Base-by-base conservation (phyloP, 2,113 vertebrate species). In the Nothocercus nigrocapillus region DNA sequence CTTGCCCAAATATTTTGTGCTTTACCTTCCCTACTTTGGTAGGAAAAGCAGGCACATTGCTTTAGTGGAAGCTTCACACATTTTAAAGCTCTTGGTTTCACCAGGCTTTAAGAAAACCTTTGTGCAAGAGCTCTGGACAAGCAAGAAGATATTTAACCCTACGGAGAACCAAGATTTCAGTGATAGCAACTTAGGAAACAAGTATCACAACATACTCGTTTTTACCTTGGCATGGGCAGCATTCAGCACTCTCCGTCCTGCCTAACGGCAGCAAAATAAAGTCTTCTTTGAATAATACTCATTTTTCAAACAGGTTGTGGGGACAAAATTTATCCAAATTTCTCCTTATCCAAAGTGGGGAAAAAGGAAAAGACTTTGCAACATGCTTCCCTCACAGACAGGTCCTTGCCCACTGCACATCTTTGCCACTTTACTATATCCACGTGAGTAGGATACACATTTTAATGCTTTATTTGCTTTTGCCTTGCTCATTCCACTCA, bases 401-500 rank as follows among this genome's bases (percentile, higher is more conserved):
- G 54, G 58, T 25, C 22, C 22, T 3, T 1, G 32, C 56, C 10
- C 36, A 47, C 30, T 70, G 13, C 10, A 4, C 2, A 0, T 28
- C 79, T 24, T 18, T 19, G 3, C 40, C 16, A 22, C 56, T 53
- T 9, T 9, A 11, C 49, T 49, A 49, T 25, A 28, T 58, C 82
- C 63, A 61, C 21, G 0, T 27, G 4, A 2, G 64, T 34, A 54
- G 14, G 12, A 93, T 89, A 94, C 77, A 74, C 42, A 79, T 61
- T 58, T 82, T n/a, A 67, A 89, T 74, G 78, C 47, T 93, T 42
- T 47, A 30, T 54, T 85, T 51, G 47, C 47, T 63, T 92, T 77
- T 82, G 90, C 79, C 75, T 93, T 95, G 85, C 93, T 93, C 74
- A 67, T 58, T 81, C 72, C 78, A 49, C 80, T 94, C 84, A 82